Evolutionary conservation across 2,797 vertebrate genomes (phyloP), one percentile per base, ranked within the genome.

Genomic region (Glossophaga mutica): DNA sequence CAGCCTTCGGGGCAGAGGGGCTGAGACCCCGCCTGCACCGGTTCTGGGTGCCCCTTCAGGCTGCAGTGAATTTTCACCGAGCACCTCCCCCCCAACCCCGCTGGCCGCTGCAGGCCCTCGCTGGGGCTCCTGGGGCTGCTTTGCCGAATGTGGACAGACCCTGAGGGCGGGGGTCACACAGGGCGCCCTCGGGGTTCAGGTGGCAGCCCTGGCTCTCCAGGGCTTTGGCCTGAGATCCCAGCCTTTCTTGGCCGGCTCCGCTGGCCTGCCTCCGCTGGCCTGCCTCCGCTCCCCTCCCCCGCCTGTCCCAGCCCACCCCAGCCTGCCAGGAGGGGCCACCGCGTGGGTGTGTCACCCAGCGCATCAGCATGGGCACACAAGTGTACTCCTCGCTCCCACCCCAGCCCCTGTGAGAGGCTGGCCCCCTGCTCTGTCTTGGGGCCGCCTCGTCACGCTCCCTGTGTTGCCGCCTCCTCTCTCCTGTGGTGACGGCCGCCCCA

Each of bases 371-470:
- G 4, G 6, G 52, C 74, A 22, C 18, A 14, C 59, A 42, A 39
- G 22, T 0, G 19, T 5, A 21, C 8, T 14, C 50, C 11, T 32
- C 42, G 32, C 34, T 50, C 79, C 5, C 10, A 34, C 11, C 9
- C 4, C 34, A 26, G 62, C n/a, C 59, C 32, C 6, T 26, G 59
- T 4, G 2, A 34, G 42, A 42, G 0, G 1, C 26, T 9, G 3
- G 42, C 32, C 34, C 73, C 18, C 34, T 2, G 6, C 24, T 34
- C 52, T 42, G 22, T 50, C 37, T 62, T 15, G 9, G 16, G 44
- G 55, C 55, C 52, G 21, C 52, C 52, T 48, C 86, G 37, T 52
- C 12, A 29, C 42, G 6, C 34, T 78, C 34, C n/a, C 14, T 59
- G 19, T 46, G 32, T 19, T 48, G 39, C 11, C 6, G 39, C 11